Base-by-base conservation (phyloP, 92 coral and sea anemone genomes). In the Zoanthus sociatus region DNA sequence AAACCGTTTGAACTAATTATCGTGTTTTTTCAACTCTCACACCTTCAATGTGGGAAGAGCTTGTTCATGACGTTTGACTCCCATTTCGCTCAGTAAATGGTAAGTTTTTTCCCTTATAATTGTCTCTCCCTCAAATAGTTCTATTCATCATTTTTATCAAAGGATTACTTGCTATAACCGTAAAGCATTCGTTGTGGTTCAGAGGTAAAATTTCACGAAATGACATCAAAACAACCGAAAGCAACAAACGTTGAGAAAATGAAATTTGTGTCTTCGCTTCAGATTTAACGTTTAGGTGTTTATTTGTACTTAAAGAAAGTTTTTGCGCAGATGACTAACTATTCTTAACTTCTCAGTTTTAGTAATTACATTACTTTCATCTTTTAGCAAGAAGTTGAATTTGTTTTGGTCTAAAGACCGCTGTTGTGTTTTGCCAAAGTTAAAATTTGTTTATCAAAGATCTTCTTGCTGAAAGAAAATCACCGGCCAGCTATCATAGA, bases 151-250 rank as follows among this genome's bases (percentile, higher is more conserved):
- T 45, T 31, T 50, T 46, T 63, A 73, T n/a, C 18, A 64, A 16
- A 6, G 32, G 11, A 14, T 31, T 64, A 81, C 54, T 64, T 81
- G 21, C 64, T 31, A 10, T 16, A 66, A 66, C 46, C 13, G 53
- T 46, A 26, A 63, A 60, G 33, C 32, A 7, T 14, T 44, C 7
- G 85, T 20, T 45, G 58, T 60, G 84, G 55, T 81, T 20, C n/a
- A 44, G 21, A 30, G 14, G 75, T 81, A 63, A 77, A 77, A 55
- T 30, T 31, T 77, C 33, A 77, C 45, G 63, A 81, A 81, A 21
- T 66, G n/a, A 45, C 61, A 81, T 81, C 74, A 44, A 81, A 31
- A 81, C 85, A 81, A 66, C 76, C n/a, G 75, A 81, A 78, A 81
- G 66, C 73, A 79, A 61, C 73, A 79, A 66, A 66, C 9, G 12